Evolutionary conservation across 2,113 vertebrate species (phyloP).

Genomic region (Pungitius pungitius): DNA sequence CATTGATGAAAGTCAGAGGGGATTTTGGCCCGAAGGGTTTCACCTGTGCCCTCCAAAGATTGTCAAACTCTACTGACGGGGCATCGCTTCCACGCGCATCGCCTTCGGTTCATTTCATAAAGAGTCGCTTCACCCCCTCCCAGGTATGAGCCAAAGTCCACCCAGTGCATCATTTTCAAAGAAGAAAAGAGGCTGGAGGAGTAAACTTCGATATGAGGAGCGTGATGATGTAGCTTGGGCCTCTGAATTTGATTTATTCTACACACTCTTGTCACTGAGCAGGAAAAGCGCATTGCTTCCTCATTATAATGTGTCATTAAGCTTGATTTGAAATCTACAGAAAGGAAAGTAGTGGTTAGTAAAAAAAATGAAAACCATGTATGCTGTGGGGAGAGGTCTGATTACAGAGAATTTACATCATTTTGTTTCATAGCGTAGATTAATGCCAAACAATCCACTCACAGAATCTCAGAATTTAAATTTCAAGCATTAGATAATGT

Average conservation of each 20-base stretch:
- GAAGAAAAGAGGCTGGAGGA: background rate
- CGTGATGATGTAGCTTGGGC: too few species aligned
- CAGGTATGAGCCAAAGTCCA: background rate
- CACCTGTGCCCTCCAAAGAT: constrained; percentile 61
- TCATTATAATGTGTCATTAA: background rate
- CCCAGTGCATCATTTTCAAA: too few species aligned
- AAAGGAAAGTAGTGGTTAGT: background rate
- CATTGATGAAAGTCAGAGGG: constrained; percentile 22
- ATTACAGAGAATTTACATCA: background rate
- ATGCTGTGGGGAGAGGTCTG: background rate
- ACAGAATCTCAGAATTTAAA: background rate
- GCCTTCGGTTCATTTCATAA: background rate
- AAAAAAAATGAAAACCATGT: background rate
- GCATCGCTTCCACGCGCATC: constrained; percentile 36
- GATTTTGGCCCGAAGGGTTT: constrained; percentile 53
- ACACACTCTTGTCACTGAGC: background rate
- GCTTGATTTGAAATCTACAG: background rate
- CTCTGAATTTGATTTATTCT: background rate
- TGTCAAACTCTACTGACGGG: constrained; percentile 42
- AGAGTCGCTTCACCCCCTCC: background rate
- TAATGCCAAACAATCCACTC: background rate
- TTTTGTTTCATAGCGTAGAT: background rate
- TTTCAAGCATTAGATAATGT: background rate
- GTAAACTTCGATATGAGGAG: too few species aligned
- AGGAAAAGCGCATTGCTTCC: background rate